These are phyloP conservation scores for Onychorhynchus coronatus DNA, from an alignment of 2,113 vertebrate species.

Conservation along the genomic window DNA sequence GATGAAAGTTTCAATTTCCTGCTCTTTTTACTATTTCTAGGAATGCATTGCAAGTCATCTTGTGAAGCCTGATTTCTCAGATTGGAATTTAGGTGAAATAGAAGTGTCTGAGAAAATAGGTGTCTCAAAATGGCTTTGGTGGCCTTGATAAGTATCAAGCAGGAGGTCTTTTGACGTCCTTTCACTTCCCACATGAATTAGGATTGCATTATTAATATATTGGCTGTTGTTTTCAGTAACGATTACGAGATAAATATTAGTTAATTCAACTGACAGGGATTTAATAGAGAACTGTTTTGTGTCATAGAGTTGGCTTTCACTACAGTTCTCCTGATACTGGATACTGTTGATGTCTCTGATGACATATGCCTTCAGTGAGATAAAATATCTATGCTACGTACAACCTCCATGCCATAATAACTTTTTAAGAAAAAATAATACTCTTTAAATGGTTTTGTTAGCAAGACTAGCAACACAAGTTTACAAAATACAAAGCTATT, in stretches of 20 bases:
- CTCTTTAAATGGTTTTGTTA: not conserved
- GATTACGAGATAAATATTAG: not conserved
- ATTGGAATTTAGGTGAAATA: not conserved
- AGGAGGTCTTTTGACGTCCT: not conserved
- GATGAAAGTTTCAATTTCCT: not conserved
- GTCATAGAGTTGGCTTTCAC: not conserved
- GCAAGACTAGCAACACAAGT: not conserved
- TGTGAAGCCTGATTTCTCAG: not conserved
- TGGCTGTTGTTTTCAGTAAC: not conserved
- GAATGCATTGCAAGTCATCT: not conserved
- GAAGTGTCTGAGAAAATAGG: not conserved
- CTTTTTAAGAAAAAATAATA: not conserved
- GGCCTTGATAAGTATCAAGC: not conserved
- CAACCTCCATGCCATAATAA: not conserved
- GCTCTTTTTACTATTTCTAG: not conserved
- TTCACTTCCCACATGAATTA: not conserved
- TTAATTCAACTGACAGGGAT: not conserved
- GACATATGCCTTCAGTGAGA: not conserved
- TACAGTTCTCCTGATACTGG: not conserved
- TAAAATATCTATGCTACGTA: not conserved
- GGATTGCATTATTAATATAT: not conserved
- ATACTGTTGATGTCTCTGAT: not conserved
- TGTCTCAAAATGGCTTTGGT: not conserved
- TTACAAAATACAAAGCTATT: not conserved
- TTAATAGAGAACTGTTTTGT: not conserved